phyloP scores from a whole-genome alignment of 1,140 invertebrate species.

The Macrotrachela quadricornifera region DNA sequence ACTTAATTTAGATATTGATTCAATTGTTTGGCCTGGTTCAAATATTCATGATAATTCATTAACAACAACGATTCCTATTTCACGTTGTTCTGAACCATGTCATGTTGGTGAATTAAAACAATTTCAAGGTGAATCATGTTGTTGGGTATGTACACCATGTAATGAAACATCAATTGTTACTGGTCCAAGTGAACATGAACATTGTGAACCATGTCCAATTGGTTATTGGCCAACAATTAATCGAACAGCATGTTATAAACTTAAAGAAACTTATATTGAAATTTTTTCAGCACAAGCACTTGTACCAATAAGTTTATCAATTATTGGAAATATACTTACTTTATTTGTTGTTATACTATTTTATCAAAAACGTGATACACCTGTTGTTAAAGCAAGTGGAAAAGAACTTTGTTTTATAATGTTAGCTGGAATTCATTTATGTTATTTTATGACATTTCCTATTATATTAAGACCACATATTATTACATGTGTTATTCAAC shows the following conservation, averaged over 20 bases:
- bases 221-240: background rate
- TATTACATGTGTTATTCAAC: conserved; percentile 38
- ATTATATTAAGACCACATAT: conserved; percentile 35
- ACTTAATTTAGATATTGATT: background rate
- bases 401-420: conserved; percentile 27
- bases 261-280: conserved; percentile 10
- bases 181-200: background rate
- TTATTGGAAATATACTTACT: conserved; percentile 31
- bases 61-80: background rate
- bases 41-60: background rate
- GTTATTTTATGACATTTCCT: conserved; percentile 11
- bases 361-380: conserved; percentile 23
- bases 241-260: background rate
- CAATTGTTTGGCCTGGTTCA: background rate
- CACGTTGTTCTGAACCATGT: conserved; percentile 4
- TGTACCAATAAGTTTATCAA: conserved; percentile 34
- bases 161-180: background rate
- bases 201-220: background rate
- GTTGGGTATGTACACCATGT: conserved; percentile 7
- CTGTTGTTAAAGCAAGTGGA: conserved; percentile 27
- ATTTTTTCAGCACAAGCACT: conserved; percentile 30
- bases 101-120: conserved; percentile 2
- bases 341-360: conserved; percentile 20
- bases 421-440: conserved; percentile 16
- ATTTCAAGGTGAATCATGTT: conserved; percentile 5